A percentile compares a stretch with the other conserved stretches of the same genome.
Conservation (phyloP, 2,888 invertebrate species). For the Acronicta alni region DNA sequence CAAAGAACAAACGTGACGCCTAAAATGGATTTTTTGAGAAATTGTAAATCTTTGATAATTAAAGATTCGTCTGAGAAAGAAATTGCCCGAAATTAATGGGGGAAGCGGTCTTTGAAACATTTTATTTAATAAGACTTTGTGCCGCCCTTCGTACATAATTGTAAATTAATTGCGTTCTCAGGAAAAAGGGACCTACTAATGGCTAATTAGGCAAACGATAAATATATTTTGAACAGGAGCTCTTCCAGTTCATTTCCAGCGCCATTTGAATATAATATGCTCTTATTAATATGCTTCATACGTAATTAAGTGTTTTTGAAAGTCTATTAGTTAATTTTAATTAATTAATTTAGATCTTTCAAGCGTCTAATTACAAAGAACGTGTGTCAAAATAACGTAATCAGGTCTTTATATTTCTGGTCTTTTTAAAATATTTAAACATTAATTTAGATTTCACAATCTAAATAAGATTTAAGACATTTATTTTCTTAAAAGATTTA, state of each 20-base stretch:
- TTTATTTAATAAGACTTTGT: constrained; percentile 84
- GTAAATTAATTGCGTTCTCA: constrained; percentile 83
- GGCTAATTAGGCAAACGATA: constrained; percentile 81
- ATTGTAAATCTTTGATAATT: constrained; percentile 64
- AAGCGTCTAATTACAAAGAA: neutral
- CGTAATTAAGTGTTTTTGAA: constrained; percentile 33
- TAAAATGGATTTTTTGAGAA: constrained; percentile 26
- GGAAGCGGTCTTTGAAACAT: constrained; percentile 76
- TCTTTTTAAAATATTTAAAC: too few relatives aligned
- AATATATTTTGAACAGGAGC: constrained; percentile 73
- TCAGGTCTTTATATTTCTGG: too few relatives aligned
- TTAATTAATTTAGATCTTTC: constrained; percentile 10
- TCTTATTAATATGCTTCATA: constrained; percentile 50
- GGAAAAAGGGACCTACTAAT: constrained; percentile 77
- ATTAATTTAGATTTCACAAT: too few relatives aligned
- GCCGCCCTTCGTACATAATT: constrained; percentile 84
- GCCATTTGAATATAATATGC: constrained; percentile 51
- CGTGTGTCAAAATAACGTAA: too few relatives aligned
- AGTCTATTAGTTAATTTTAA: constrained; percentile 10
- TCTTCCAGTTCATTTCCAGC: constrained; percentile 56
- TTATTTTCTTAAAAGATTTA: too few relatives aligned
- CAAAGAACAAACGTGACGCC: constrained; percentile 14
- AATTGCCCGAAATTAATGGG: constrained; percentile 74
- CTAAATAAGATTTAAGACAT: too few relatives aligned
- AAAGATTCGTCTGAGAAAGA: constrained; percentile 73